These are phyloP conservation scores for Bucco capensis DNA, from an alignment of 2,113 vertebrate species.

Conservation along the genomic window DNA sequence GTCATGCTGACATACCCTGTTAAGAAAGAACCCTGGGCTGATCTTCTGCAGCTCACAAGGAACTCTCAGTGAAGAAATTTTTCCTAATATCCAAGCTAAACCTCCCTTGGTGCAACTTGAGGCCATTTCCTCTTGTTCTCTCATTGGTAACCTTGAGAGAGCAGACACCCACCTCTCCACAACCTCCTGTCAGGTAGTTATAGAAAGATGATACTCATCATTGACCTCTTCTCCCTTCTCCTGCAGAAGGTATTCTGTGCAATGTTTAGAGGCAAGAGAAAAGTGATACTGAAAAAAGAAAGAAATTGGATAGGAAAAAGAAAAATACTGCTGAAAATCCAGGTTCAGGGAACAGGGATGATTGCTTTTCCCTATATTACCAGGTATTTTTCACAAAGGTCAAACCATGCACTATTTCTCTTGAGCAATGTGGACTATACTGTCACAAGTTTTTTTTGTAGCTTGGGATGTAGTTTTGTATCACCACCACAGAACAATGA, in stretches of 20 bases:
- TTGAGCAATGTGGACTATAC: neutral
- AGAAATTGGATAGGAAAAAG: neutral
- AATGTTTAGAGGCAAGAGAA: neutral
- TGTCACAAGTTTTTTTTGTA: neutral
- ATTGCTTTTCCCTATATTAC: neutral
- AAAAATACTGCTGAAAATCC: neutral
- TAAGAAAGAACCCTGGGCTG: neutral
- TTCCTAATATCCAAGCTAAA: too few relatives aligned
- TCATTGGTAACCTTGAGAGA: too few relatives aligned
- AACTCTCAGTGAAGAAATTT: too few relatives aligned
- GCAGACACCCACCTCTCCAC: too few relatives aligned
- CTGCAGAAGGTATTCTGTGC: neutral
- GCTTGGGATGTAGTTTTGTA: neutral
- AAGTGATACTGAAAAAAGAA: neutral
- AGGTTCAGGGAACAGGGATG: neutral
- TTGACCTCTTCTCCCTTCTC: neutral
- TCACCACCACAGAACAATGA: neutral
- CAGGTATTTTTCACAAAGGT: neutral
- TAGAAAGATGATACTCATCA: neutral
- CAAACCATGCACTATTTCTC: neutral
- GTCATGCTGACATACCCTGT: neutral
- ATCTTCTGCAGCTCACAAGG: neutral
- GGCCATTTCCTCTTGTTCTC: too few relatives aligned
- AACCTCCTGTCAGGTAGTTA: too few relatives aligned
- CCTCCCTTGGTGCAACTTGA: too few relatives aligned